Evolutionary conservation across 2,113 vertebrate species (phyloP).

Genomic region (Pituophis catenifer): DNA sequence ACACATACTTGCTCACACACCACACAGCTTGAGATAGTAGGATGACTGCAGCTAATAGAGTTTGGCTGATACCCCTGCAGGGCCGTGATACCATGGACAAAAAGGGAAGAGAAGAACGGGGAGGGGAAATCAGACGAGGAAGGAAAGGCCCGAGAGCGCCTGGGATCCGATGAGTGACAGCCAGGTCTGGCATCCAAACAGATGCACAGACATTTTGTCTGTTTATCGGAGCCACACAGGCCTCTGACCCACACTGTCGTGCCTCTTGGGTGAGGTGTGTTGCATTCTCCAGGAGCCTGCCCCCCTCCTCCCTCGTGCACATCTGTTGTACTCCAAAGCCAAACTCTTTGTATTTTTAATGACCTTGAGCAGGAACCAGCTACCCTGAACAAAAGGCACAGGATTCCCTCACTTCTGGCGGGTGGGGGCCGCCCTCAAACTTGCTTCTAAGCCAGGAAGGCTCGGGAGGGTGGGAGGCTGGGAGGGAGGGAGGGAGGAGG

Average conservation of each 20-base stretch:
- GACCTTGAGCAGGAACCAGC: neutral
- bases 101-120: neutral
- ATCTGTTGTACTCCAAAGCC: neutral
- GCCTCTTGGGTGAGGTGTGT: neutral
- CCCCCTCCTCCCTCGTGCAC: neutral
- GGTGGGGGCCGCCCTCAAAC: neutral
- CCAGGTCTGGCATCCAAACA: neutral
- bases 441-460: neutral
- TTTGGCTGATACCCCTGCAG: constrained; percentile 24
- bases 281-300: neutral
- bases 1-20: neutral
- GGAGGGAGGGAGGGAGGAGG: no score
- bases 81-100: constrained; percentile 5
- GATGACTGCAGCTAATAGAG: constrained; percentile 23
- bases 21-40: constrained; percentile 24
- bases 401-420: neutral
- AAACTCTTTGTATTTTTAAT: neutral
- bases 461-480: neutral
- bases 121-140: neutral
- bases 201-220: constrained; percentile 9
- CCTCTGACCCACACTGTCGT: neutral
- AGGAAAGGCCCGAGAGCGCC: constrained; percentile 3
- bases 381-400: neutral
- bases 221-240: neutral
- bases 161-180: neutral